Evolutionary conservation across 2,888 invertebrate genomes (phyloP).

Genomic region (Acronicta leporina): DNA sequence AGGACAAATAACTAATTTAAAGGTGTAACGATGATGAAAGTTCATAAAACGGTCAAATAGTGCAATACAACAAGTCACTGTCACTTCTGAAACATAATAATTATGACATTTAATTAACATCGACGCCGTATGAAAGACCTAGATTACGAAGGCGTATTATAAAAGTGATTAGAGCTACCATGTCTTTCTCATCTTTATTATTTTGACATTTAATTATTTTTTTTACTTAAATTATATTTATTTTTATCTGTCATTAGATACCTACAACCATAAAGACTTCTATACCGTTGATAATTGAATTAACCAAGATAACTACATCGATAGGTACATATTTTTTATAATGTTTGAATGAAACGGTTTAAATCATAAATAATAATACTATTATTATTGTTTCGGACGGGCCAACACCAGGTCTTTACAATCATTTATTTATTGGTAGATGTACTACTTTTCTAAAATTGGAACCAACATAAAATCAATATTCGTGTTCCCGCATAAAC

Average conservation of each 20-base stretch:
- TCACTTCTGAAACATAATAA: background rate
- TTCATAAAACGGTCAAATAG: background rate
- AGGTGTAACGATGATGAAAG: too few species aligned
- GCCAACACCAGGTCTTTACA: too few species aligned
- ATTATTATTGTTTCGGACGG: too few species aligned
- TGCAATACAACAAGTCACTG: background rate
- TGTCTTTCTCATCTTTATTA: background rate
- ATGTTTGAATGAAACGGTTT: too few species aligned
- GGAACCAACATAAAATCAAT: too few species aligned
- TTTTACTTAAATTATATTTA: background rate
- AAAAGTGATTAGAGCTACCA: conserved; percentile 5
- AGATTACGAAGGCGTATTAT: conserved; percentile 8
- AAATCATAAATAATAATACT: too few species aligned
- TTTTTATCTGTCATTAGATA: background rate
- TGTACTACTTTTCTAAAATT: too few species aligned
- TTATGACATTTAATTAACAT: conserved; percentile 19
- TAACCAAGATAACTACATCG: too few species aligned
- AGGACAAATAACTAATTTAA: background rate
- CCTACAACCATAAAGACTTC: background rate
- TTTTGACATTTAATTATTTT: background rate
- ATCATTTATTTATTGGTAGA: too few species aligned
- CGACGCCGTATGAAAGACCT: conserved; percentile 13
- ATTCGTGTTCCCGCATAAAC: too few species aligned
- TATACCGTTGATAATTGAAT: background rate
- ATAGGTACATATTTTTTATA: too few species aligned